Conservation (phyloP, 2,113 vertebrate genomes). For the Progne subis region DNA sequence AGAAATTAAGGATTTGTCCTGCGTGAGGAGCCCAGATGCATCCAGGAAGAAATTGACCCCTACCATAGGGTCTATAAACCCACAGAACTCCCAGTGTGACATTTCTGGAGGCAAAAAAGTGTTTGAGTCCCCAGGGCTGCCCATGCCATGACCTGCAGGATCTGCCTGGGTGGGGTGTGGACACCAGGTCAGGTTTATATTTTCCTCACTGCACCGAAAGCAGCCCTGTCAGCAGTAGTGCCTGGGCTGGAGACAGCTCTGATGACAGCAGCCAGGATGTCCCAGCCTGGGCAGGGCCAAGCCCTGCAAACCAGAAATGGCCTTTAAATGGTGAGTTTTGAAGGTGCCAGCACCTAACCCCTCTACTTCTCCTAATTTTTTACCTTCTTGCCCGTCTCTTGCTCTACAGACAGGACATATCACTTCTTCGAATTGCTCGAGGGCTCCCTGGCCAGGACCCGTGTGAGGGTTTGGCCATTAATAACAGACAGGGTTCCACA, state of each 20-base stretch:
- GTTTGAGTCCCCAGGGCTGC: neutral
- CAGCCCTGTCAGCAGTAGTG: neutral
- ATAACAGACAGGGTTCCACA: slow-evolving; percentile 2
- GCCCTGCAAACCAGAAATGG: neutral
- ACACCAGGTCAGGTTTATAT: neutral
- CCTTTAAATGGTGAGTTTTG: neutral
- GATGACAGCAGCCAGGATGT: neutral
- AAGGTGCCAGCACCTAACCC: neutral
- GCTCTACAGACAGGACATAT: slow-evolving; percentile 17
- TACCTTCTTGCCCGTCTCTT: slow-evolving; percentile 31
- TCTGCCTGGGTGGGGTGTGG: neutral
- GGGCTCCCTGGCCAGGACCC: neutral
- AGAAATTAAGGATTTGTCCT: neutral
- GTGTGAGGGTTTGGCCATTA: neutral
- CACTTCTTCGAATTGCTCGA: neutral
- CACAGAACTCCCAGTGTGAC: neutral
- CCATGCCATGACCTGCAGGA: neutral
- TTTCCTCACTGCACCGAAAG: neutral
- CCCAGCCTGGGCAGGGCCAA: neutral
- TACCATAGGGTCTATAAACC: neutral
- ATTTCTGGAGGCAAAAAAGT: neutral
- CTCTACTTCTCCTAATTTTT: neutral
- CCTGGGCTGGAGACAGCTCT: neutral
- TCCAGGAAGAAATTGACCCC: neutral
- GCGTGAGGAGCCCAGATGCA: neutral